These are phyloP conservation scores for Coturnix japonica DNA, from an alignment of 2,113 vertebrate species.

Conservation along the genomic window DNA sequence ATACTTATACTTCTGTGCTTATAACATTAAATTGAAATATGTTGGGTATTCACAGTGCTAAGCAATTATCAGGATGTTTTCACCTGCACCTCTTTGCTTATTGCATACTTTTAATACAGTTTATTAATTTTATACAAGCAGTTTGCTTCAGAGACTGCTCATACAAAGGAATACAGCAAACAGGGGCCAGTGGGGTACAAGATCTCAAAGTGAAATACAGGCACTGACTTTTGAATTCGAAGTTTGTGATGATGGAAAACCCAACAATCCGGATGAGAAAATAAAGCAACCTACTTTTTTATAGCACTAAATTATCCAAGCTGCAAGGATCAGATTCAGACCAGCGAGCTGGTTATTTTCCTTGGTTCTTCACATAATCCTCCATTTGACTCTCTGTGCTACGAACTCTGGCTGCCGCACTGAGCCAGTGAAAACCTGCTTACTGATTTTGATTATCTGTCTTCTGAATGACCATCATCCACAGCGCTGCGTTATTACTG, in stretches of 20 bases:
- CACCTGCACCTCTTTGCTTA: background rate
- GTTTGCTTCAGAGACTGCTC: background rate
- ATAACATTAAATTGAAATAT: background rate
- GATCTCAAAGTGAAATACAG: background rate
- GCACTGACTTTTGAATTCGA: background rate
- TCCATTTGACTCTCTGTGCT: background rate
- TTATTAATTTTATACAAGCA: background rate
- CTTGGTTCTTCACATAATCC: constrained; percentile 28
- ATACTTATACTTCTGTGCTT: background rate
- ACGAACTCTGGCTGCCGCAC: background rate
- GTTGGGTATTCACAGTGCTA: background rate
- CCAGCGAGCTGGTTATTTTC: constrained; percentile 34
- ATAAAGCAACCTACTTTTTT: constrained; percentile 26
- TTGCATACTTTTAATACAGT: background rate
- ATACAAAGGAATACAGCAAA: background rate
- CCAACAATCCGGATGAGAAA: background rate
- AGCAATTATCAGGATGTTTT: background rate
- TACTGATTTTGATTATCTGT: background rate
- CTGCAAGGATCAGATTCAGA: constrained; percentile 32
- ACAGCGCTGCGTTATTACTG: background rate
- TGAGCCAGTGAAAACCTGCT: background rate
- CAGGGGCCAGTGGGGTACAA: background rate
- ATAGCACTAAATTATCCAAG: background rate
- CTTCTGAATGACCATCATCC: background rate
- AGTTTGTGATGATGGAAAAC: background rate